Conservation (phyloP, 2,888 invertebrate genomes). For the Ennomos erosarius region DNA sequence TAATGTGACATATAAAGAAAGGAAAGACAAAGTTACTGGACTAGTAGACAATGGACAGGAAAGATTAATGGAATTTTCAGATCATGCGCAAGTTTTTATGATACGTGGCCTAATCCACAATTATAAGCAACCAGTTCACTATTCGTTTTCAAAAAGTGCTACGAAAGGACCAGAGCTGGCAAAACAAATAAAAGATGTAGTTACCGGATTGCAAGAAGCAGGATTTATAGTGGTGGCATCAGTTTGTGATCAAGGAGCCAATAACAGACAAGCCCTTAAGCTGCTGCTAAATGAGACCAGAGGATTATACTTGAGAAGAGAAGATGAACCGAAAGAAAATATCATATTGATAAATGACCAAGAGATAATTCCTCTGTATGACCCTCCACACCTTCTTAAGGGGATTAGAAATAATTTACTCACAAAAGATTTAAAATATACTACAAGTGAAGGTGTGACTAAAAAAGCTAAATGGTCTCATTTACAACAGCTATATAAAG, state of each 20-base stretch:
- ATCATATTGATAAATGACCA: constrained; percentile 34
- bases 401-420: constrained; percentile 30
- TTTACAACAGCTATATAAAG: constrained; percentile 27
- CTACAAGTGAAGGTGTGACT: constrained; percentile 10
- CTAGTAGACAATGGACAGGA: constrained; percentile 39
- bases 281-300: constrained; percentile 38
- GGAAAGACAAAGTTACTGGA: constrained; percentile 41
- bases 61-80: constrained; percentile 36
- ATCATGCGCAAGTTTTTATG: constrained; percentile 47
- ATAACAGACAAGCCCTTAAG: constrained; percentile 39
- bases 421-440: constrained; percentile 38
- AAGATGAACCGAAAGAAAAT: constrained; percentile 27
- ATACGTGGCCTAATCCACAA: constrained; percentile 41
- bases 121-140: constrained; percentile 42
- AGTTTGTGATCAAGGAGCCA: constrained; percentile 45
- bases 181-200: constrained; percentile 36
- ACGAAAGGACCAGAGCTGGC: constrained; percentile 42
- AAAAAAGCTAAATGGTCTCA: constrained; percentile 46
- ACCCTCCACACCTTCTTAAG: constrained; percentile 37
- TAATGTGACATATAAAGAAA: constrained; percentile 39
- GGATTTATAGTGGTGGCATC: constrained; percentile 43
- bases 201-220: constrained; percentile 34
- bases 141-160: constrained; percentile 40
- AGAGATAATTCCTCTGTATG: constrained; percentile 41
- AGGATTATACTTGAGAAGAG: constrained; percentile 24